Base-by-base conservation (phyloP, 2,797 vertebrate species). In the Salarias fasciatus region DNA sequence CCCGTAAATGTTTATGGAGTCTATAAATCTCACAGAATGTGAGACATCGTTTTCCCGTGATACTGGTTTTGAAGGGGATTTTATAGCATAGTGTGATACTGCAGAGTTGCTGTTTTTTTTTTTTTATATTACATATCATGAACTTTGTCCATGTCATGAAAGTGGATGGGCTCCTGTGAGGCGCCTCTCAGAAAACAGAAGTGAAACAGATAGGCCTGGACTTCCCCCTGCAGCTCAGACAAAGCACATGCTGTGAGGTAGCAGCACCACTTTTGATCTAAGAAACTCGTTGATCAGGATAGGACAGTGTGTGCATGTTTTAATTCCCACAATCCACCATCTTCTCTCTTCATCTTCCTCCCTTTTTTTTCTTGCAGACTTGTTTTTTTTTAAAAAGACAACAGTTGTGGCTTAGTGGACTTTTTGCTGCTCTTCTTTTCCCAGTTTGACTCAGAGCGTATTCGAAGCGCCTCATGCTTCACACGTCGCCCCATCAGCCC, bases 181-280 rank as follows among this genome's bases (percentile, higher is more conserved):
- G 70, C 73, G 69, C 71, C 55, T 77, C 69, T 82, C 47, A 87
- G 86, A 92, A 93, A 92, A 91, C 90, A 94, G 93, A 94, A 94
- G 92, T 94, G 84, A 88, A 86, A 92, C 73, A 91, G 79, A 80
- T 47, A 79, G 74, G 69, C 63, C 71, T 80, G 93, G 92, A 94
- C 91, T 92, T 94, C 91, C 93, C 92, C 90, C 60, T 70, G 66
- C 44, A 57, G 57, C 44, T 14, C 55, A 83, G 75, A 83, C 86
- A 88, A 87, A 87, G 91, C 87, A 82, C 87, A 86, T 76, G 73
- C 86, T 91, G 74, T 83, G 76, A 87, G 76, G 75, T 79, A 69
- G 75, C 45, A 46, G 24, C 61, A 46, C 55, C 24, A 57, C 72
- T 12, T 80, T 75, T 81, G 36, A 86, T 85, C 72, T 80, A 82